Percentiles rank a stretch among this genome's conserved stretches.
phyloP scores from a whole-genome alignment of 2,888 invertebrate species.

The Cryptocheilus praepositus region DNA sequence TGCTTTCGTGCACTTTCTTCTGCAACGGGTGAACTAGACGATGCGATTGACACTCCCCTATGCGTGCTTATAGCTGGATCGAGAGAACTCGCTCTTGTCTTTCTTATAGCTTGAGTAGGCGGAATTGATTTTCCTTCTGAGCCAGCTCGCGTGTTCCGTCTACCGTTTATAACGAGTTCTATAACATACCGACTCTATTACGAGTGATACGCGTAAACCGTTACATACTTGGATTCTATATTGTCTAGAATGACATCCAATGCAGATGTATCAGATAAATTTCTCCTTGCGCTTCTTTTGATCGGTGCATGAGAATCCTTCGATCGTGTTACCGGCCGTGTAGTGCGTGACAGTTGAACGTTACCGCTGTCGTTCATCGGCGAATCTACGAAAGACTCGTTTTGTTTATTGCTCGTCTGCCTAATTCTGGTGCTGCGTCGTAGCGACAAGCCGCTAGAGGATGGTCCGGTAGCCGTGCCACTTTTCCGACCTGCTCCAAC shows the following conservation, averaged over 20 bases:
- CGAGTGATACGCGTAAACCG: no score
- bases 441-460: slow-evolving; percentile 53
- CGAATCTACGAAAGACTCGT: slow-evolving; percentile 52
- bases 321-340: slow-evolving; percentile 35
- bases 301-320: slow-evolving; percentile 32
- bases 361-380: slow-evolving; percentile 37
- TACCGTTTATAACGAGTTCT: slow-evolving; percentile 7
- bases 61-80: slow-evolving; percentile 53
- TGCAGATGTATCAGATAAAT: background rate
- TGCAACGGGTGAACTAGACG: slow-evolving; percentile 50
- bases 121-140: slow-evolving; percentile 63
- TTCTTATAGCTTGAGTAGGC: slow-evolving; percentile 52
- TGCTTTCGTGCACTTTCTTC: slow-evolving; percentile 53
- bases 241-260: slow-evolving; percentile 5
- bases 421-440: slow-evolving; percentile 59
- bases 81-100: slow-evolving; percentile 64
- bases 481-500: slow-evolving; percentile 43
- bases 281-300: slow-evolving; percentile 29
- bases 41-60: slow-evolving; percentile 50
- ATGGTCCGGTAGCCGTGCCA: slow-evolving; percentile 24
- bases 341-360: slow-evolving; percentile 19
- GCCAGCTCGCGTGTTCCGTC: slow-evolving; percentile 54
- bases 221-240: slow-evolving; percentile 30
- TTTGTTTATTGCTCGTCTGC: slow-evolving; percentile 22
- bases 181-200: background rate